Conservation (phyloP, 2,113 vertebrate species). For the Vicugna pacos region DNA sequence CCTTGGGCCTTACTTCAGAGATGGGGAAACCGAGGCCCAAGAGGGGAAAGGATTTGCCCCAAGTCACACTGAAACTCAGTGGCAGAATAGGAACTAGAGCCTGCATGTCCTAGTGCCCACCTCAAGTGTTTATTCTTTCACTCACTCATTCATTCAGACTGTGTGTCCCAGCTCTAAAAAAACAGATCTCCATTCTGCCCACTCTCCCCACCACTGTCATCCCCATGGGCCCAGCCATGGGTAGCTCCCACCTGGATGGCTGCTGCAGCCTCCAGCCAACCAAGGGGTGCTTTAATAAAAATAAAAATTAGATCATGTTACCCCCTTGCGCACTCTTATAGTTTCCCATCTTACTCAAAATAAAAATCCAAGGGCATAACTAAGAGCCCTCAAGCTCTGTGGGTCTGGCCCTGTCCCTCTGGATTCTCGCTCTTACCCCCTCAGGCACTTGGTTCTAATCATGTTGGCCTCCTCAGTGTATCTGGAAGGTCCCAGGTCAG, state of each 20-base stretch:
- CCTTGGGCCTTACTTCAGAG: not conserved
- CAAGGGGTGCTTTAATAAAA: not conserved
- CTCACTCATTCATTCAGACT: not conserved
- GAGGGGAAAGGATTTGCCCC: not conserved
- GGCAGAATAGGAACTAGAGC: not conserved
- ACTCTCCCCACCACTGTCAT: not conserved
- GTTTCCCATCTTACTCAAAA: not conserved
- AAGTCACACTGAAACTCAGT: not conserved
- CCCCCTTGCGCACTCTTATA: not conserved
- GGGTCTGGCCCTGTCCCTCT: not conserved
- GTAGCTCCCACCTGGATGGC: not conserved
- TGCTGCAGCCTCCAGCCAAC: not conserved
- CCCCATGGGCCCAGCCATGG: rapidly evolving
- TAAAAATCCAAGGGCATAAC: not conserved
- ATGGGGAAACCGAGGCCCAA: constrained; percentile 44
- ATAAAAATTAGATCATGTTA: not conserved
- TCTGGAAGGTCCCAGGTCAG: not conserved
- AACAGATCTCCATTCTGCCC: not conserved
- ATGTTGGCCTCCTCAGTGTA: not conserved
- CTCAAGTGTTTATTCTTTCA: not conserved
- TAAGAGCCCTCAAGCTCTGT: rapidly evolving
- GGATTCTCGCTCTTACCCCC: no score
- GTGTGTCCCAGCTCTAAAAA: not conserved
- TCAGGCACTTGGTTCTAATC: not conserved
- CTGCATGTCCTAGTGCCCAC: not conserved